These are phyloP conservation scores for Resseliella maxima DNA, from an alignment of 2,888 invertebrate species.

Conservation along the genomic window DNA sequence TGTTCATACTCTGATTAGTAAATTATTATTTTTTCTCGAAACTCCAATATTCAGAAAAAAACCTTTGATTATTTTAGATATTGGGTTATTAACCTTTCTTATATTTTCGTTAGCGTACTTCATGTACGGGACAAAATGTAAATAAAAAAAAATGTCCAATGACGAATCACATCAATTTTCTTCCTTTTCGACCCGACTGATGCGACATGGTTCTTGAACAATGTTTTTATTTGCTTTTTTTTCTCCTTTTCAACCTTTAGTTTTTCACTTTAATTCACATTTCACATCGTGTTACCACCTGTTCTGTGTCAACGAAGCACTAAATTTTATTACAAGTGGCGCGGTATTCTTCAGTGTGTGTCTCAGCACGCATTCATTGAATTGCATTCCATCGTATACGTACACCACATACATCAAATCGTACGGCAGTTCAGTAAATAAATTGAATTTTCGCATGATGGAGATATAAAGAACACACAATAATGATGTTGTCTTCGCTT, in stretches of 20 bases:
- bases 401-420: neutral
- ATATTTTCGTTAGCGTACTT: neutral
- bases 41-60: too few species aligned
- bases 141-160: neutral
- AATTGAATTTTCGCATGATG: conserved; percentile 30
- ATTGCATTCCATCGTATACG: conserved; percentile 32
- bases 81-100: neutral
- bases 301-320: conserved; percentile 54
- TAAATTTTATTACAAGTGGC: conserved; percentile 45
- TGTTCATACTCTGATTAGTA: neutral
- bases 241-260: neutral
- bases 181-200: neutral
- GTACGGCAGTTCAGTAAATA: neutral
- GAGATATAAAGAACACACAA: neutral
- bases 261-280: conserved; percentile 23
- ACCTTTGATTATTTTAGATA: too few species aligned
- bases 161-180: conserved; percentile 29
- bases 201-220: conserved; percentile 16
- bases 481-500: conserved; percentile 31
- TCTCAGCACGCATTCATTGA: conserved; percentile 51
- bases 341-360: neutral
- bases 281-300: conserved; percentile 46
- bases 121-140: neutral
- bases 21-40: neutral
- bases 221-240: neutral